Evolutionary conservation across 1,140 invertebrate species (phyloP), one percentile per base, ranked within the genome.

Genomic region (Colletes latitarsis): DNA sequence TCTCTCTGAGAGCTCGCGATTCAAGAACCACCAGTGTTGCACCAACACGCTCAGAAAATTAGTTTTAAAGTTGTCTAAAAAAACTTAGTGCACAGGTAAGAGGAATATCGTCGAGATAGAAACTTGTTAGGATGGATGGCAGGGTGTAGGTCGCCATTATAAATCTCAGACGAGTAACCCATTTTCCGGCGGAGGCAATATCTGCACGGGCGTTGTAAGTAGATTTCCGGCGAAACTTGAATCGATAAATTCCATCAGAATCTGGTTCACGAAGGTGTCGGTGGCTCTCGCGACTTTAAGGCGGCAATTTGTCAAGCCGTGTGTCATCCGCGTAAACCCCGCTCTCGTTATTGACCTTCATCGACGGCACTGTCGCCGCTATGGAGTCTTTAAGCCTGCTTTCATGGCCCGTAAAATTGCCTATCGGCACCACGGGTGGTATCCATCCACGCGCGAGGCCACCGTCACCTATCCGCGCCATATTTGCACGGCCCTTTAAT

Each of bases 361-460:
- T 15, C 58, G 76, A 49, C 82, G 58, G 62, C 53, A n/a, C 17
- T 14, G 15, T 14, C 10, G 46, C 17, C 17, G 41, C 21, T 21
- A 10, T 8, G 30, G 21, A 53, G 57, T 55, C 84, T 70, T 66
- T 77, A 83, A 87, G 66, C 77, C 77, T 74, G 69, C 58, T 57
- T 86, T 86, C 73, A 83, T 70, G 64, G 78, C 77, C 70, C 64
- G 71, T 81, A 73, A 75, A 86, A 87, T 87, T 86, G 74, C 84
- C 82, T 86, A 64, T 81, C 81, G 79, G 77, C 64, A 73, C 55
- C 39, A 2, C 3, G 0, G 52, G 57, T 30, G 55, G 58, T 49
- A 82, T 69, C 69, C 60, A 77, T 49, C 57, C 58, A 39, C n/a
- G 8, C 78, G 66, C 76, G 68, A 77, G 57, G 9, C 63, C 66